Evolutionary conservation across 2,797 vertebrate genomes (phyloP).

Genomic region (Cirrhinus molitorella): DNA sequence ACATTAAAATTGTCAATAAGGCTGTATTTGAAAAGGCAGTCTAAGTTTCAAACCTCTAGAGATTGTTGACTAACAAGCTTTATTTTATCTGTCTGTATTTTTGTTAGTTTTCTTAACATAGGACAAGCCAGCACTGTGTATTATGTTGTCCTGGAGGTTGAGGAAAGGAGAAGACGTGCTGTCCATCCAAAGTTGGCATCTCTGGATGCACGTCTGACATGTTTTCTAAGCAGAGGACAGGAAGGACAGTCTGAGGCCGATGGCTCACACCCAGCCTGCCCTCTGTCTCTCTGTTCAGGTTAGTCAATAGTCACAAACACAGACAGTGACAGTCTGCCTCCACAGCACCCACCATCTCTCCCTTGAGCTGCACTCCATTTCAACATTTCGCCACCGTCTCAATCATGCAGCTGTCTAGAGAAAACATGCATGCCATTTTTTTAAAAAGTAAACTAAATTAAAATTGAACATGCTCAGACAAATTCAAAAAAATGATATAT

Average conservation of each 20-base stretch:
- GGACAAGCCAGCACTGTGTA: slow-evolving; percentile 27
- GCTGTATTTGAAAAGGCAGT: not conserved
- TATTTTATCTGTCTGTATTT: slow-evolving; percentile 25
- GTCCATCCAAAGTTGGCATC: slow-evolving; percentile 27
- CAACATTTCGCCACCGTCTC: not conserved
- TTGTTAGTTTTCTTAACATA: slow-evolving; percentile 25
- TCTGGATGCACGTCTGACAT: not conserved
- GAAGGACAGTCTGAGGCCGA: slow-evolving; percentile 31
- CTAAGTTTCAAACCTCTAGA: not conserved
- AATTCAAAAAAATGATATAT: not conserved
- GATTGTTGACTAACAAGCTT: slow-evolving; percentile 17
- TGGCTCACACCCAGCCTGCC: slow-evolving; percentile 32
- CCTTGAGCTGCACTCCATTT: not conserved
- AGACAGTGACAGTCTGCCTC: slow-evolving; percentile 7
- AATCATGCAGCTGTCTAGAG: not conserved
- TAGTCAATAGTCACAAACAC: slow-evolving; percentile 36
- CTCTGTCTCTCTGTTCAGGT: slow-evolving; percentile 25
- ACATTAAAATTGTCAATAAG: not conserved
- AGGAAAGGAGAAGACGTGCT: slow-evolving; percentile 25
- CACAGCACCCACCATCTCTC: not conserved
- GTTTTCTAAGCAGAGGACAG: slow-evolving; percentile 46
- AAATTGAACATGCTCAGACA: not conserved
- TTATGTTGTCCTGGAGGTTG: slow-evolving; percentile 34
- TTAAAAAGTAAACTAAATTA: not conserved
- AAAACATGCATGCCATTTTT: not conserved